These are phyloP conservation scores for Achlya flavicornis DNA, from an alignment of 2,888 invertebrate species.

Conservation along the genomic window DNA sequence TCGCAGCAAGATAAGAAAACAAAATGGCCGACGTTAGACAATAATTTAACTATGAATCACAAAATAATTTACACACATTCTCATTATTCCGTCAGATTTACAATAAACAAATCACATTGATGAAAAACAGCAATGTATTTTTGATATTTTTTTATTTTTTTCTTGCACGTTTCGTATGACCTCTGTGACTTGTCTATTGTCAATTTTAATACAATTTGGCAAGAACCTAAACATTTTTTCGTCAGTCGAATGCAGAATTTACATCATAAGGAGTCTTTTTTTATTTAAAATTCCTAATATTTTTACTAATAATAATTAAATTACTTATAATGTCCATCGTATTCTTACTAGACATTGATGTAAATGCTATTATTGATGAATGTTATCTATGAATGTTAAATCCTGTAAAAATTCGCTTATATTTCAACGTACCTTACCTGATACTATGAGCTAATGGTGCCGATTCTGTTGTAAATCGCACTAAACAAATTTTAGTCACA, in stretches of 20 bases:
- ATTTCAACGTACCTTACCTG: not conserved
- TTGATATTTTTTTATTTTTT: constrained; percentile 28
- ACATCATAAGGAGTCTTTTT: constrained; percentile 54
- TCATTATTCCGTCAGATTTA: constrained; percentile 18
- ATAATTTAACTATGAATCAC: constrained; percentile 16
- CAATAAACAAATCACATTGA: constrained; percentile 40
- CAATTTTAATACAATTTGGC: constrained; percentile 60
- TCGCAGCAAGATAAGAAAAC: constrained; percentile 62
- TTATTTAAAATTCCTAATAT: constrained; percentile 40
- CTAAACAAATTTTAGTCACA: too few species aligned
- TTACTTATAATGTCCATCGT: constrained; percentile 13
- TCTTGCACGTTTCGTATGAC: constrained; percentile 13
- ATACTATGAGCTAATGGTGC: too few species aligned
- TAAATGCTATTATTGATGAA: not conserved
- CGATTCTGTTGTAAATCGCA: too few species aligned
- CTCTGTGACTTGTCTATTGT: constrained; percentile 28
- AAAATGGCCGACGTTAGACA: constrained; percentile 44
- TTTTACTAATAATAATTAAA: constrained; percentile 27
- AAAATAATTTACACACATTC: constrained; percentile 12
- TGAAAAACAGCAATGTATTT: constrained; percentile 28
- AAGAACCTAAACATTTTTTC: constrained; percentile 61
- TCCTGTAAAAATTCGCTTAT: too few species aligned
- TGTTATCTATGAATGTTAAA: not conserved
- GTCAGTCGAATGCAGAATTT: constrained; percentile 58
- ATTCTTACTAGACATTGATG: constrained; percentile 1